Percentiles rank a stretch among this genome's conserved stretches.
Evolutionary conservation across 2,113 vertebrate genomes (phyloP).

Genomic region (Zosterops hypoxanthus): DNA sequence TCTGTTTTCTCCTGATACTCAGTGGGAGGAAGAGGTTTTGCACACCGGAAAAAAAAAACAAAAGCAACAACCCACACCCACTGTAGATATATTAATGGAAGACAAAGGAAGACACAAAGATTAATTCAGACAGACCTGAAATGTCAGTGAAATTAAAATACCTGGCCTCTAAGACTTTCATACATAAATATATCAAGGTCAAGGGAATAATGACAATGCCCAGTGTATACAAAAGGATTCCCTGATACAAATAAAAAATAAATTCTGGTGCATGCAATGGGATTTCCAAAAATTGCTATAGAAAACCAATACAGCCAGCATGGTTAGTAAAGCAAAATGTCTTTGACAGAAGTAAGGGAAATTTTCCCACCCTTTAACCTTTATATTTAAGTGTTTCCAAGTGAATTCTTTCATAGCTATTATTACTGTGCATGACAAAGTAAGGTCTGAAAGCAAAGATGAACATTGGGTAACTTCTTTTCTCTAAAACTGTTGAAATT

Average conservation of each 20-base stretch:
- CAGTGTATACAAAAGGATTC: background rate
- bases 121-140: background rate
- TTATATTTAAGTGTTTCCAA: background rate
- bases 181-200: background rate
- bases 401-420: background rate
- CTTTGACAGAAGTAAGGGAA: background rate
- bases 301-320: background rate
- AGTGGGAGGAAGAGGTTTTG: slow-evolving; percentile 20
- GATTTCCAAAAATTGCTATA: background rate
- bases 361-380: background rate
- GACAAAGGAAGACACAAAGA: background rate
- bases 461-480: background rate
- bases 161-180: background rate
- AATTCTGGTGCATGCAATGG: background rate
- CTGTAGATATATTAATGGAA: background rate
- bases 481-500: background rate
- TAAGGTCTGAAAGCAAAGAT: background rate
- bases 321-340: background rate
- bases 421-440: background rate
- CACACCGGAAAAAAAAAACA: background rate
- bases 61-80: no score
- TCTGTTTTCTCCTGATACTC: slow-evolving; percentile 15
- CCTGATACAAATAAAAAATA: background rate
- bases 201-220: background rate
- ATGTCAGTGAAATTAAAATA: background rate